A percentile compares a stretch with the other conserved stretches of the same genome.
These are phyloP conservation scores for Ceryle rudis DNA, from an alignment of 2,797 vertebrate species.

Conservation along the genomic window DNA sequence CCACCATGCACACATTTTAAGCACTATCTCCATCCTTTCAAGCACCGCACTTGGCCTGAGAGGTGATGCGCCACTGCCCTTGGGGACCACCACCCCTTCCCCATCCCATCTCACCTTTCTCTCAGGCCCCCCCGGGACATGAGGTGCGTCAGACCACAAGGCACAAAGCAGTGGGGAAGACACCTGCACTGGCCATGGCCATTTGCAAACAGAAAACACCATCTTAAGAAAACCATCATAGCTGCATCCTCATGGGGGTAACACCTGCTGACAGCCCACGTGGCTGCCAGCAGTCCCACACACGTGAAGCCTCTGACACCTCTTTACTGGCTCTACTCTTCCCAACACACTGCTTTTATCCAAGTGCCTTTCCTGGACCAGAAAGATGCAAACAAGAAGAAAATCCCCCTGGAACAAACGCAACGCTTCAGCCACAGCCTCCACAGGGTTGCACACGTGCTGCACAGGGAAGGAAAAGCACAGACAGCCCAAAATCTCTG, in stretches of 20 bases:
- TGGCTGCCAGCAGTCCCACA: neutral
- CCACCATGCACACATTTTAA: neutral
- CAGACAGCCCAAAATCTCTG: neutral
- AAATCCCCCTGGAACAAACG: neutral
- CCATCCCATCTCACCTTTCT: neutral
- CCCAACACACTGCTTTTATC: neutral
- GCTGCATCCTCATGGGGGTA: fast-evolving
- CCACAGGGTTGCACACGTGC: fast-evolving
- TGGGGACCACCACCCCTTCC: neutral
- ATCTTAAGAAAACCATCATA: neutral
- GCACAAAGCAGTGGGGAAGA: neutral
- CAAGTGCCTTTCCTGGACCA: neutral
- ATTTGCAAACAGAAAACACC: neutral
- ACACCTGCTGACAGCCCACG: neutral
- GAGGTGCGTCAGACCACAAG: fast-evolving
- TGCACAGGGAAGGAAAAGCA: neutral
- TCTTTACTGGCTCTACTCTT: neutral
- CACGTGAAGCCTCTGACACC: neutral
- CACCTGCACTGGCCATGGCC: fast-evolving
- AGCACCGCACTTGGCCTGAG: fast-evolving
- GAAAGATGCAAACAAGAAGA: neutral
- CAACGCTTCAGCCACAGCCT: neutral
- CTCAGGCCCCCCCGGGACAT: fast-evolving
- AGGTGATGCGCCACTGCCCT: neutral
- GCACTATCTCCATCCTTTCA: neutral